Base-by-base conservation (phyloP, 1,140 invertebrate genomes). In the Aricia agestis region DNA sequence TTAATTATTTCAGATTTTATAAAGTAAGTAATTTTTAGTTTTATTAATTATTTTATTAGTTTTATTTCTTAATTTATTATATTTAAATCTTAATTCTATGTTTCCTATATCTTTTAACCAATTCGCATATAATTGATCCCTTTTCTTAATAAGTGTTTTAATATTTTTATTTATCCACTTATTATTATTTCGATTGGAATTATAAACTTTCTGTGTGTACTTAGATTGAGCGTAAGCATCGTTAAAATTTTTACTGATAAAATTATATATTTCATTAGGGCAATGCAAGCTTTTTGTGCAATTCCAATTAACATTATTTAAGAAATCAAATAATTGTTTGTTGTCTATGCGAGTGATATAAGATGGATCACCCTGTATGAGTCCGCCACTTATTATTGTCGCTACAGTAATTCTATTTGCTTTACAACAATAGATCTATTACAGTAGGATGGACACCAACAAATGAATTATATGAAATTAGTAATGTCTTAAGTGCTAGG, bases 31-130 rank as follows among this genome's bases (percentile, higher is more conserved):
- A n/a, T n/a, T n/a, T n/a, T n/a, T n/a, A n/a, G n/a, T n/a, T n/a
- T n/a, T n/a, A n/a, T n/a, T n/a, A n/a, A n/a, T n/a, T n/a, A n/a
- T n/a, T n/a, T n/a, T n/a, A n/a, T n/a, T 67, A 9, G 45, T 69
- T 71, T 69, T 68, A 68, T 74, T 74, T 71, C 73, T 65, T 17
- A 71, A 13, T 66, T 74, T 58, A n/a, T 74, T 74, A 41, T 71
- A 74, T 68, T 74, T 42, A 59, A 68, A 19, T 32, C 45, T 63
- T 6, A 71, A 31, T 66, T 65, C 18, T 65, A 57, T 57, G 66
- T 71, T 71, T 6, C 15, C 52, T 1, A 59, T 57, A 65, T 74
- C 59, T 67, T 74, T 71, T 63, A 67, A 19, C 58, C 41, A 71
- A 9, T 32, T 41, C 7, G 57, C 17, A 36, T 59, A 72, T 32